A percentile compares a stretch with the other conserved stretches of the same genome.
These are phyloP conservation scores for Phalacrocorax brasilianus DNA, from an alignment of 2,113 vertebrate species.

Conservation along the genomic window DNA sequence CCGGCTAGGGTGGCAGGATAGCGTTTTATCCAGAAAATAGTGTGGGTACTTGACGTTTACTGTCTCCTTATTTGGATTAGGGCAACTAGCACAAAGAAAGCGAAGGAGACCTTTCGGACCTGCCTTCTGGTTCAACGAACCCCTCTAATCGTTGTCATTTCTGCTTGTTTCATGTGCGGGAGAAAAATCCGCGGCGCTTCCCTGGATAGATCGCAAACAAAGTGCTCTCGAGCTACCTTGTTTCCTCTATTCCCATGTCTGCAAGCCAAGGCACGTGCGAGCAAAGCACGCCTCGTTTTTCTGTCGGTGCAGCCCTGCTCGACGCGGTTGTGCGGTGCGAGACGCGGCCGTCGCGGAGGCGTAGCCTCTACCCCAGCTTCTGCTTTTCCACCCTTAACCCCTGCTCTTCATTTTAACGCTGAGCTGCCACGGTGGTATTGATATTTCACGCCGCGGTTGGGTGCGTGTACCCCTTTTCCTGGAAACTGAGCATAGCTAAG, in stretches of 20 bases:
- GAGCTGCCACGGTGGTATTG: background rate
- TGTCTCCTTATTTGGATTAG: background rate
- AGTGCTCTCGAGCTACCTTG: background rate
- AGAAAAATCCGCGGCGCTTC: background rate
- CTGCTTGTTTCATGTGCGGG: background rate
- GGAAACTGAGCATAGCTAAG: background rate
- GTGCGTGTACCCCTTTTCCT: background rate
- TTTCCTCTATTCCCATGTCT: background rate
- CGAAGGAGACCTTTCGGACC: background rate
- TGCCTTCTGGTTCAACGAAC: background rate
- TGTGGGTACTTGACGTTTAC: fast-evolving
- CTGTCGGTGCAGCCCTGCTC: background rate
- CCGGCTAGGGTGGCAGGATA: background rate
- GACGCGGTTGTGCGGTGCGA: background rate
- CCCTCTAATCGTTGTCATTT: background rate
- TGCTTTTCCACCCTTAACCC: background rate
- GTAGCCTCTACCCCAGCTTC: background rate
- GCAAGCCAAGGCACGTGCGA: background rate
- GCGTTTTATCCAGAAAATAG: background rate
- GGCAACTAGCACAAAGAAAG: background rate
- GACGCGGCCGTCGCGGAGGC: background rate
- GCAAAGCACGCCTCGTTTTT: background rate
- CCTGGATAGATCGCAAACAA: background rate
- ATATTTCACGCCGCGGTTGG: background rate
- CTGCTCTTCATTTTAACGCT: background rate